These are phyloP conservation scores for Aramus guarauna DNA, from an alignment of 2,113 vertebrate species.

Conservation along the genomic window DNA sequence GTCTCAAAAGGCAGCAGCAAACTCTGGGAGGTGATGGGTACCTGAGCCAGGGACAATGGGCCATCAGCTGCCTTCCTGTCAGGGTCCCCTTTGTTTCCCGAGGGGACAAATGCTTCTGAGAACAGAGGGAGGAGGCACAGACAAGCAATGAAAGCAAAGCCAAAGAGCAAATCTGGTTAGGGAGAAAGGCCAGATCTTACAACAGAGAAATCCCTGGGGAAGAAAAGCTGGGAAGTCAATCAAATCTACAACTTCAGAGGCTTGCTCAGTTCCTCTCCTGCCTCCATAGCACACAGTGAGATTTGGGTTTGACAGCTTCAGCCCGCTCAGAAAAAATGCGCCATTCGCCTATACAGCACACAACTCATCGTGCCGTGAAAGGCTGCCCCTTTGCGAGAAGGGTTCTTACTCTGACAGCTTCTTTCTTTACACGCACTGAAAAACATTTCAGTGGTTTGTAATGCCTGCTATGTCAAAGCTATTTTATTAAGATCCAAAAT, in stretches of 20 bases:
- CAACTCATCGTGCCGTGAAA: accelerated
- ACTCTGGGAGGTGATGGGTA: not conserved
- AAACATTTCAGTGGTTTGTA: not conserved
- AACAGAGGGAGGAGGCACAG: not conserved
- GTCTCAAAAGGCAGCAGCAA: not conserved
- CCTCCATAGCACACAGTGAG: not conserved
- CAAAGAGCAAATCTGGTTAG: not conserved
- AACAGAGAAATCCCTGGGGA: not conserved
- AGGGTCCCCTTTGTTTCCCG: not conserved
- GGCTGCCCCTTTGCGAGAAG: not conserved
- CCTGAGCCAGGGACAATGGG: not conserved
- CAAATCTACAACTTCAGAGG: not conserved
- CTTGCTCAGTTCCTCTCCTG: not conserved
- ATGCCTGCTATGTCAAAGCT: not conserved
- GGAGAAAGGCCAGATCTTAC: not conserved
- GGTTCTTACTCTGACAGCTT: not conserved
- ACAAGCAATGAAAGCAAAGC: not conserved
- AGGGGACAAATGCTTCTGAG: not conserved
- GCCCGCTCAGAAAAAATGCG: accelerated
- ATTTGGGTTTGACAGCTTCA: not conserved
- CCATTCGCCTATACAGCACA: not conserved
- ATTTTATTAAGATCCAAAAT: not conserved
- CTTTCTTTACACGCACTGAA: not conserved
- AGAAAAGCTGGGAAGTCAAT: not conserved
- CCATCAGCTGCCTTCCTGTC: not conserved